phyloP scores from a whole-genome alignment of 2,113 vertebrate genomes.

The Eudorcas thomsonii region DNA sequence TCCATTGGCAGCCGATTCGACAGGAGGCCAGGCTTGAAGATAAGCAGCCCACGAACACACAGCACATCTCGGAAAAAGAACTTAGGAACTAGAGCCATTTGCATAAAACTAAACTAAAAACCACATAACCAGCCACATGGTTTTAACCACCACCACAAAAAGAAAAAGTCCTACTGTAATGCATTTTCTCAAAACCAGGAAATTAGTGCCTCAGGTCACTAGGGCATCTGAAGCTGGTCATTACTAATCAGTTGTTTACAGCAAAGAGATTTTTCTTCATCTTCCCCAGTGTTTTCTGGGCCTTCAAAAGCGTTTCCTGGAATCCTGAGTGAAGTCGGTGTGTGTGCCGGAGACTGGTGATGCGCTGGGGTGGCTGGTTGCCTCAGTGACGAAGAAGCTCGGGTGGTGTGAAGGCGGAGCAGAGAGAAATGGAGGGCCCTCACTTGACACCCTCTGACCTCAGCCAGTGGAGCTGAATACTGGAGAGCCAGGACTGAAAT shows the following conservation, averaged over 20 bases:
- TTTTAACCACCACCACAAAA: not conserved
- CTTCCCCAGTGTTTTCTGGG: not conserved
- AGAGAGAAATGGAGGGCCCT: conserved; percentile 80
- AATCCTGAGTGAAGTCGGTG: not conserved
- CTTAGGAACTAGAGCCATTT: not conserved
- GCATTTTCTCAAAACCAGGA: not conserved
- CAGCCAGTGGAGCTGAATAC: conserved; percentile 77
- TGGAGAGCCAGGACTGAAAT: conserved; percentile 77
- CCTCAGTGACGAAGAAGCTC: conserved; percentile 11
- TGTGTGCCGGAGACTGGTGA: not conserved
- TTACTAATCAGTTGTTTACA: not conserved
- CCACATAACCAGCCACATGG: not conserved
- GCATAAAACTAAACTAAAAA: not conserved
- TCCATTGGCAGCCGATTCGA: not conserved
- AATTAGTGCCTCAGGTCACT: not conserved
- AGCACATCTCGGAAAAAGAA: not conserved
- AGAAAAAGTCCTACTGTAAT: too few species aligned
- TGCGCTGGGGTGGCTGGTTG: conserved; percentile 42
- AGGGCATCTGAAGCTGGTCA: not conserved
- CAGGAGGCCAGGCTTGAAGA: not conserved
- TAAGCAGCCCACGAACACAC: accelerated
- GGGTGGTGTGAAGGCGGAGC: conserved; percentile 57
- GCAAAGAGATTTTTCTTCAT: not conserved
- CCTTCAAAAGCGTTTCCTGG: conserved; percentile 26
- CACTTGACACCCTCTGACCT: conserved; percentile 83